Evolutionary conservation across 1,140 invertebrate species (phyloP), one percentile per base, ranked within the genome.

Genomic region (Procambarus virginalis): DNA sequence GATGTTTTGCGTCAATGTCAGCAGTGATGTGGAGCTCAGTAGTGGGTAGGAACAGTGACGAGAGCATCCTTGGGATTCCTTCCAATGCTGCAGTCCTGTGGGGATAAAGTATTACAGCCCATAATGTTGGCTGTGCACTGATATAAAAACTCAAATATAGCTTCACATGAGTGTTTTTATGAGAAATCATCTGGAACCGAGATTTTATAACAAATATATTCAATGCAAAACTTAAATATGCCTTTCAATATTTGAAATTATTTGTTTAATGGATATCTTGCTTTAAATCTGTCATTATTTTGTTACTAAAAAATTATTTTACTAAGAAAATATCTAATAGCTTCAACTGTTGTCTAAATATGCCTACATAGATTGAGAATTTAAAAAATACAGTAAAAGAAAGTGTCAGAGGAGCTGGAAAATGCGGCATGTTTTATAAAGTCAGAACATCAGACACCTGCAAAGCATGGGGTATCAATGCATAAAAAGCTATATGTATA

Each of bases 61-160:
- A 86, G 84, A 48, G 84, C 84, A 46, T 86, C 84, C 58, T 86
- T 48, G 49, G 84, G 70, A 75, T 78, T 86, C 75, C 84, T 86
- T 10, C 84, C 84, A 77, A 77, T 58, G 48, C 51, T 78, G 51
- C 84, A 86, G 73, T 86, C 84, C 84, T 86, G 84, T 78, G 75
- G 84, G 75, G 73, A 78, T 45, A 77, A 86, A 77, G 73, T 8
- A 86, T 55, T 55, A 78, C 75, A 75, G 82, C 82, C 82, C 64
- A 64, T 84, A 84, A 75, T 84, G 70, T 55, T 55, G 84, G 84
- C 84, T 86, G 73, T 77, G 10, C 55, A 46, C 0, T 46, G 34
- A 70, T 14, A n/a, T 45, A 22, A 10, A 68, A 46, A 45, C 22
- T 73, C 5, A 73, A 20, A 6, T 14, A 22, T 34, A 34, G 68